Base-by-base conservation (phyloP, 2,797 vertebrate species). In the Scleropages formosus region DNA sequence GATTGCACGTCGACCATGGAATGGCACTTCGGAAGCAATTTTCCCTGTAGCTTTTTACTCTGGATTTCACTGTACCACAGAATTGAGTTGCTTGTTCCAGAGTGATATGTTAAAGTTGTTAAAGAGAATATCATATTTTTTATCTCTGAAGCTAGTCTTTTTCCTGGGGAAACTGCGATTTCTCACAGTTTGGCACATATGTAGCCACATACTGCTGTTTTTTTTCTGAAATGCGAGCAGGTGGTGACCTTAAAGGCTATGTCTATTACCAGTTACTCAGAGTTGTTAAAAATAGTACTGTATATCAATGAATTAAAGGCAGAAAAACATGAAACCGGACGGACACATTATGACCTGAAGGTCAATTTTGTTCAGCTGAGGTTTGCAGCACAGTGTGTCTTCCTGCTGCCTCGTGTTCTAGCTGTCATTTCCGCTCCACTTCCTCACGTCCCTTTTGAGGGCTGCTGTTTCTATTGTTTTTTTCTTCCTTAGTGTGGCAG, bases 1-100 rank as follows among this genome's bases (percentile, higher is more conserved):
- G 87, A 89, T 89, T 85, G 84, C 75, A 74, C 56, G 77, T 70
- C 27, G 66, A 73, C 79, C 60, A 31, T 22, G 49, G 12, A 63
- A 15, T 3, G 60, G 26, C 49, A 66, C 67, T 76, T 7, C 26
- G 71, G 60, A 76, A 46, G n/a, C 4, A 1, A 4, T 64, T 72
- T 26, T 39, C 24, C 44, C 18, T 47, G 27, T 58, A 20, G 27
- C 27, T 31, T n/a, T 9, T 10, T 49, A 27, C 18, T 27, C 68
- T 71, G 22, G 31, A n/a, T 8, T 26, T 56, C 51, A 27, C 51
- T 16, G 6, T 44, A 63, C 60, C 13, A 20, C 24, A 22, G 44
- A 59, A 60, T 61, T 22, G 59, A 68, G 61, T 60, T 4, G 24
- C 53, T 70, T 27, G 64, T 61, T 56, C 58, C 39, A 26, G 51